Conservation (phyloP, 2,797 vertebrate species). For the Rhadinocentrus ornatus region DNA sequence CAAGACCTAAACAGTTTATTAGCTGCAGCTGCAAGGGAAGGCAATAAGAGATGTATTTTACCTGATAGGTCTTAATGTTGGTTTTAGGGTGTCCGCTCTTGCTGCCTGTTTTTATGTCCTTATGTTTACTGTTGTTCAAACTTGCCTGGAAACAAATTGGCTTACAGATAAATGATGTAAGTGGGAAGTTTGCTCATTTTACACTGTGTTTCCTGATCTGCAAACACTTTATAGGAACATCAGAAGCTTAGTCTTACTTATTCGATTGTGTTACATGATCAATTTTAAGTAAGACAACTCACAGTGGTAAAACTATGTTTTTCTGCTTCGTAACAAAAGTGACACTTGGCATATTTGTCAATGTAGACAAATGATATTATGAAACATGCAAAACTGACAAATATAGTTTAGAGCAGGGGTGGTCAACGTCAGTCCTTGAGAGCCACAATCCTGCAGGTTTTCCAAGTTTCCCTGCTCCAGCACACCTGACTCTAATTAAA, state of each 20-base stretch:
- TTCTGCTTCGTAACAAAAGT: background rate
- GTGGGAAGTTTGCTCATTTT: conserved; percentile 33
- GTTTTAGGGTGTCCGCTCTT: conserved; percentile 26
- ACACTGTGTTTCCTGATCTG: background rate
- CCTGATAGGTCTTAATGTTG: conserved; percentile 46
- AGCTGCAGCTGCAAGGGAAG: conserved; percentile 10
- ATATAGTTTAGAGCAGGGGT: background rate
- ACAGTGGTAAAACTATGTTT: background rate
- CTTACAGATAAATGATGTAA: conserved; percentile 27
- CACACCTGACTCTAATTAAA: too few species aligned
- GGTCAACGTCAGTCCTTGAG: too few species aligned
- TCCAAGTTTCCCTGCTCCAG: too few species aligned
- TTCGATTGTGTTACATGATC: background rate
- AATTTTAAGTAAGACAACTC: background rate
- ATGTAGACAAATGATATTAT: background rate
- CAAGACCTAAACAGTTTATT: conserved; percentile 23
- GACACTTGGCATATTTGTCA: background rate
- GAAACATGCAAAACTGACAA: background rate
- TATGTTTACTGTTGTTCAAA: conserved; percentile 38
- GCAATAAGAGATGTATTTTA: conserved; percentile 21
- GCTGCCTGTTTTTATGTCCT: conserved; percentile 46
- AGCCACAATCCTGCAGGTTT: too few species aligned
- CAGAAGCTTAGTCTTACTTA: conserved; percentile 4
- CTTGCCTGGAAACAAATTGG: conserved; percentile 4
- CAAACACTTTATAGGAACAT: conserved; percentile 14